These are phyloP conservation scores for Drosophila virilis DNA, from an alignment of 1,140 invertebrate species.

Conservation along the genomic window DNA sequence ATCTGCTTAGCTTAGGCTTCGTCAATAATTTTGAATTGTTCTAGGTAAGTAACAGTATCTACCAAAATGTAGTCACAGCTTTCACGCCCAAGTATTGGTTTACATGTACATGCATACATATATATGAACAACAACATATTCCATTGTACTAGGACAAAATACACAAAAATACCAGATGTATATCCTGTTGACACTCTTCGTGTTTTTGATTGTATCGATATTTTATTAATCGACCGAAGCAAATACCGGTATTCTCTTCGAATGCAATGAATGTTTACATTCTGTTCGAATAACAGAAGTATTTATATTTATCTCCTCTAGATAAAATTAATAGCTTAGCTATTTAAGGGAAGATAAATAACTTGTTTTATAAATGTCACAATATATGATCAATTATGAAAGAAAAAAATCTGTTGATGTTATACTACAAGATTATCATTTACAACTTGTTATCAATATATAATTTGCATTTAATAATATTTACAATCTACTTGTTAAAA, in stretches of 20 bases:
- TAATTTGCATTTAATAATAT: too few species aligned
- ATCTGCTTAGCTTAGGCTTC: not conserved
- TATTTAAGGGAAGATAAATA: too few species aligned
- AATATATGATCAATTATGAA: too few species aligned
- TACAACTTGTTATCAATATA: too few species aligned
- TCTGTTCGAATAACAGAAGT: not conserved
- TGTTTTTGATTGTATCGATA: constrained; percentile 7
- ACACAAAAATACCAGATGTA: constrained; percentile 11
- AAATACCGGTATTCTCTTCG: constrained; percentile 1
- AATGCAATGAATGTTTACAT: not conserved
- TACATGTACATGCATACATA: not conserved
- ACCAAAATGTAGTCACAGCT: not conserved
- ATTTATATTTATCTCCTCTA: not conserved
- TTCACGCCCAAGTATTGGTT: not conserved
- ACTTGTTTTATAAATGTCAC: too few species aligned
- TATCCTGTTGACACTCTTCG: not conserved
- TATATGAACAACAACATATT: not conserved
- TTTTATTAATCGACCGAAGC: not conserved
- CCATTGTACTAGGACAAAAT: not conserved
- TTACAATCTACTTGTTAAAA: too few species aligned
- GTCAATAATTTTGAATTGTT: not conserved
- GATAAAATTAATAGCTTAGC: too few species aligned
- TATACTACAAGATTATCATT: too few species aligned
- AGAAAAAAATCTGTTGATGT: too few species aligned
- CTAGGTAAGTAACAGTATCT: not conserved